These are phyloP conservation scores for Ophion ellenae DNA, from an alignment of 2,888 invertebrate genomes.

Conservation along the genomic window DNA sequence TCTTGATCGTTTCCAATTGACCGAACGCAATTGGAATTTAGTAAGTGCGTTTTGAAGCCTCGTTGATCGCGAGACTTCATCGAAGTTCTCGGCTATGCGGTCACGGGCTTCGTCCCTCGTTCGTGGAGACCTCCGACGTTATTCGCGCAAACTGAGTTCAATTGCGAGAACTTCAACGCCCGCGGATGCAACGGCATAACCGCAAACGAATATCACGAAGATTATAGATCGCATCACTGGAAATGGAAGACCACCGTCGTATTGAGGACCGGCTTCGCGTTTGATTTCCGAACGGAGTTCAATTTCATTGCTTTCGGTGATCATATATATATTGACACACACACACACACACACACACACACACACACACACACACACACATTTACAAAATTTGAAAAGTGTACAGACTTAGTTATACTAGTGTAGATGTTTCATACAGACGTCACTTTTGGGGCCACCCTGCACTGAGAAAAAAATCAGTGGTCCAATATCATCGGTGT, in stretches of 20 bases:
- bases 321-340: too few relatives aligned
- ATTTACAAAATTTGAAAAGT: too few relatives aligned
- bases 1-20: neutral
- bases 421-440: too few relatives aligned
- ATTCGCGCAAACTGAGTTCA: conserved; percentile 53
- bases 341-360: too few relatives aligned
- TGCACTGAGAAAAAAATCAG: neutral
- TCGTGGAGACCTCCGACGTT: neutral
- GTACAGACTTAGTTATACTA: too few relatives aligned
- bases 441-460: too few relatives aligned
- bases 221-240: neutral
- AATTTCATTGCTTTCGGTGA: conserved; percentile 38
- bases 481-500: too few relatives aligned
- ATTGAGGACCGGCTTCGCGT: conserved; percentile 5
- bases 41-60: neutral
- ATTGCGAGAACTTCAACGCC: conserved; percentile 52
- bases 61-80: neutral
- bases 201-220: neutral
- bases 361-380: too few relatives aligned
- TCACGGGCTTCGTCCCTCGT: neutral
- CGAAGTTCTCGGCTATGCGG: neutral
- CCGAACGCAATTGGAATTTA: neutral
- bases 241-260: conserved; percentile 11
- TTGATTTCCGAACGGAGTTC: conserved; percentile 49
- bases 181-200: neutral